These are phyloP conservation scores for Nanorana parkeri DNA, from an alignment of 2,113 vertebrate genomes.

Conservation along the genomic window DNA sequence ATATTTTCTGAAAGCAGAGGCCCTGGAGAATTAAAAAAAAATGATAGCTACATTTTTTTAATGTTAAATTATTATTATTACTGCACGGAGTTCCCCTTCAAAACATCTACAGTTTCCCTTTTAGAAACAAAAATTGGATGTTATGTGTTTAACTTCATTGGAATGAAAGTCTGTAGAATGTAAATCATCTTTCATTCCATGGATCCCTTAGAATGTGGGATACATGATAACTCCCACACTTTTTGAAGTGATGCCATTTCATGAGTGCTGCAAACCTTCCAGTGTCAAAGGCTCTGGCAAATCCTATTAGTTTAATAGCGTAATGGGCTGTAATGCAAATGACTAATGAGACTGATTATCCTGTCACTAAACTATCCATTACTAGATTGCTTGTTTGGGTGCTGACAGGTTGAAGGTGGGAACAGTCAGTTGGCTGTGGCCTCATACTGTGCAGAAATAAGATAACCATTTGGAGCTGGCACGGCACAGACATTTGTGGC, in stretches of 20 bases:
- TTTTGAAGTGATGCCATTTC: neutral
- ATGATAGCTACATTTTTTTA: too few relatives aligned
- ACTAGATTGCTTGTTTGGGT: neutral
- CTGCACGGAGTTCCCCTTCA: too few relatives aligned
- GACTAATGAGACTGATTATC: constrained; percentile 1
- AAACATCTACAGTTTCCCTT: too few relatives aligned
- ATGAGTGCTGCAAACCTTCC: neutral
- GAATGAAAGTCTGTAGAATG: constrained; percentile 11
- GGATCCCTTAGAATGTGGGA: neutral
- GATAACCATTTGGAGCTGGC: constrained; percentile 3
- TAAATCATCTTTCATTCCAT: neutral
- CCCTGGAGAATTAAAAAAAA: too few relatives aligned
- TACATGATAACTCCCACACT: neutral
- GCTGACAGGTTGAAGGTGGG: neutral
- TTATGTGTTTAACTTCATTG: neutral
- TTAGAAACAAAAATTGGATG: neutral
- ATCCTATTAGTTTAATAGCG: constrained; percentile 1
- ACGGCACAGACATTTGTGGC: too few relatives aligned
- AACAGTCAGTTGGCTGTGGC: neutral
- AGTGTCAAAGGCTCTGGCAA: neutral
- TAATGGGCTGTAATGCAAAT: neutral
- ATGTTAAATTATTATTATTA: too few relatives aligned
- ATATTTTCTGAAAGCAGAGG: too few relatives aligned
- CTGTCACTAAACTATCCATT: constrained; percentile 5
- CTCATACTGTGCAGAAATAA: neutral